Evolutionary conservation across 2,888 invertebrate species (phyloP).

Genomic region (Microdon myrmicae): DNA sequence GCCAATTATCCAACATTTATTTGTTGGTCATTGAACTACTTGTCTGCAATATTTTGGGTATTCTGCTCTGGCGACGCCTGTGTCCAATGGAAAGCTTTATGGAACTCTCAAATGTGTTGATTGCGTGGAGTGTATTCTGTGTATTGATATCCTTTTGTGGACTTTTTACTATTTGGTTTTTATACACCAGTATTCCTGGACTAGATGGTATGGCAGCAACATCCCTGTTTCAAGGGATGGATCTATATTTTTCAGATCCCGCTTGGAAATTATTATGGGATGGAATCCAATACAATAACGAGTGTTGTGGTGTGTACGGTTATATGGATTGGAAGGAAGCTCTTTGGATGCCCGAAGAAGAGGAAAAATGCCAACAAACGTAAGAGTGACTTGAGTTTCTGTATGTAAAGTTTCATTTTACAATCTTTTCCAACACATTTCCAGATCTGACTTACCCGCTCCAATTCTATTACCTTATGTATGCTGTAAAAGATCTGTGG

Average conservation of each 20-base stretch:
- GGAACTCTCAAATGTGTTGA: constrained; percentile 7
- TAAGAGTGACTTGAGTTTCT: not conserved
- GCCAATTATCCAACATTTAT: constrained; percentile 58
- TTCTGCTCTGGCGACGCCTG: constrained; percentile 58
- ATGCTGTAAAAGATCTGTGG: constrained; percentile 56
- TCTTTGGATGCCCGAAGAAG: constrained; percentile 56
- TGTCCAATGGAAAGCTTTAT: constrained; percentile 53
- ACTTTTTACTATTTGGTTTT: constrained; percentile 56
- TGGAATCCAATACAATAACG: constrained; percentile 59
- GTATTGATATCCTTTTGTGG: constrained; percentile 58
- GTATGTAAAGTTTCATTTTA: not conserved
- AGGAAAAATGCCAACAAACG: not conserved
- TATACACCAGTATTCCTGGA: constrained; percentile 54
- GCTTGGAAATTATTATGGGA: constrained; percentile 66
- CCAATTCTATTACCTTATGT: constrained; percentile 59
- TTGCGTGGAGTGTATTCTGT: constrained; percentile 58
- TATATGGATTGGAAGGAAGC: constrained; percentile 64
- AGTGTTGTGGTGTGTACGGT: constrained; percentile 63
- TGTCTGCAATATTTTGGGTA: constrained; percentile 56
- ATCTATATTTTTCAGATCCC: constrained; percentile 61
- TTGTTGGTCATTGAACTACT: constrained; percentile 57
- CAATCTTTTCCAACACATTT: not conserved
- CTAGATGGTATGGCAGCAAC: constrained; percentile 55
- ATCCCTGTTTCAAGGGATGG: constrained; percentile 61
- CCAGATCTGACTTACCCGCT: not conserved